These are phyloP conservation scores for Acomys russatus DNA, from an alignment of 2,797 vertebrate species.

Conservation along the genomic window DNA sequence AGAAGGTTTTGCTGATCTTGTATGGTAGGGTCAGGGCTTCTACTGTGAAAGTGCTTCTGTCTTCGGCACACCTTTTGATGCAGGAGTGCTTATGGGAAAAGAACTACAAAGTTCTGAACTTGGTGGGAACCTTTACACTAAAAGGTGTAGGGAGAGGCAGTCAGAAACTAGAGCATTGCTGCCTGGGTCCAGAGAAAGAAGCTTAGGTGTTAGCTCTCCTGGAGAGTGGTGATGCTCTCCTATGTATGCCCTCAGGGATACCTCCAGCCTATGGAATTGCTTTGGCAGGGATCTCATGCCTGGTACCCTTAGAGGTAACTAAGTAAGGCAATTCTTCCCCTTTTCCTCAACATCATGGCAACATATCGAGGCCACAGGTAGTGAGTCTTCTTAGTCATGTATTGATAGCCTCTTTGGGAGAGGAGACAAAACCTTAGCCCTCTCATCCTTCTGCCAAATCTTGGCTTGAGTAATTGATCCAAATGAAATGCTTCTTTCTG, in stretches of 20 bases:
- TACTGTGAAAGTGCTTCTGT: not conserved
- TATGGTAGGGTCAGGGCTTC: not conserved
- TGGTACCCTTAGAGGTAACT: not conserved
- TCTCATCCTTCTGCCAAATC: not conserved
- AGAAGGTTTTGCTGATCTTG: not conserved
- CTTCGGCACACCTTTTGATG: not conserved
- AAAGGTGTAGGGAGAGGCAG: not conserved
- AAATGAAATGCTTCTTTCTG: constrained; percentile 31
- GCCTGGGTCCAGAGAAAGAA: not conserved
- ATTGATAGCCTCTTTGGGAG: constrained; percentile 15
- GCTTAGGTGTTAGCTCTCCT: not conserved
- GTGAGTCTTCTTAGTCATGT: not conserved
- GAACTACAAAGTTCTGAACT: not conserved
- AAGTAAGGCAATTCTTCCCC: not conserved
- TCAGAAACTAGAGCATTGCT: not conserved
- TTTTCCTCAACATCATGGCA: not conserved
- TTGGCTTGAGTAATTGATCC: constrained; percentile 28
- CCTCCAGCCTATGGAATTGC: not conserved
- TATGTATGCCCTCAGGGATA: not conserved
- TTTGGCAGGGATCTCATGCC: not conserved
- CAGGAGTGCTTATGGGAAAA: not conserved
- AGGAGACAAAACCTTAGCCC: constrained; percentile 3
- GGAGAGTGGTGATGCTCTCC: not conserved
- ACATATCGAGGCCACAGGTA: not conserved
- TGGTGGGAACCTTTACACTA: not conserved